Evolutionary conservation across 2,113 vertebrate species (phyloP).

Genomic region (Cololabis saira): DNA sequence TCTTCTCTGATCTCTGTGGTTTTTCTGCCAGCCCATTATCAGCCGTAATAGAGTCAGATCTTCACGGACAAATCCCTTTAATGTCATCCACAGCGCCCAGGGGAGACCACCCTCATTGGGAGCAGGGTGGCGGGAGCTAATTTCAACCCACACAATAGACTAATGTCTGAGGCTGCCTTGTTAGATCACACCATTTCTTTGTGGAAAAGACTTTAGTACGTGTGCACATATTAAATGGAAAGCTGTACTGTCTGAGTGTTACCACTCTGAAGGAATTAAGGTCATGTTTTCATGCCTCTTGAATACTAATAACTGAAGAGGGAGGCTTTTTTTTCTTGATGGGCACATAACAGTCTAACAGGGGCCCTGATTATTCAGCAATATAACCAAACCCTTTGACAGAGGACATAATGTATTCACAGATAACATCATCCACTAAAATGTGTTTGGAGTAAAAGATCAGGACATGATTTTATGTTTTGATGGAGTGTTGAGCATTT

Average conservation of each 20-base stretch:
- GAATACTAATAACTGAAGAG: slow-evolving; percentile 62
- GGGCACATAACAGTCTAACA: slow-evolving; percentile 44
- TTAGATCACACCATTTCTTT: slow-evolving; percentile 61
- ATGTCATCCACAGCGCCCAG: slow-evolving; percentile 70
- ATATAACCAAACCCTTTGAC: slow-evolving; percentile 33
- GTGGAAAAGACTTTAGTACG: slow-evolving; percentile 17
- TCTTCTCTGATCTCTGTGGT: slow-evolving; percentile 65
- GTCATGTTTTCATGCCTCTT: slow-evolving; percentile 64
- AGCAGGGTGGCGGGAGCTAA: slow-evolving; percentile 75
- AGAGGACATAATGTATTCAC: slow-evolving; percentile 54
- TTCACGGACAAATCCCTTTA: slow-evolving; percentile 76
- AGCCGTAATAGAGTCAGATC: slow-evolving; percentile 74
- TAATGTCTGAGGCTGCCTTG: slow-evolving; percentile 57
- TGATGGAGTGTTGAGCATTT: slow-evolving; percentile 59
- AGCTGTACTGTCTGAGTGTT: slow-evolving; percentile 49
- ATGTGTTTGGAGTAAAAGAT: slow-evolving; percentile 37
- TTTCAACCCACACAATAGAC: slow-evolving; percentile 80
- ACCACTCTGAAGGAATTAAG: slow-evolving; percentile 63
- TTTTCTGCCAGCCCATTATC: slow-evolving; percentile 73
- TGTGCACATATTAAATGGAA: slow-evolving; percentile 44
- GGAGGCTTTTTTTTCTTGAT: slow-evolving; percentile 39
- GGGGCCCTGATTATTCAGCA: slow-evolving; percentile 43
- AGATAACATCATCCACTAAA: slow-evolving; percentile 51
- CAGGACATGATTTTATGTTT: slow-evolving; percentile 49
- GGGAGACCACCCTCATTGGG: slow-evolving; percentile 80